Percentiles rank a stretch among this genome's conserved stretches.
Evolutionary conservation across 1,140 invertebrate genomes (phyloP).

Genomic region (Cydia fagiglandana): DNA sequence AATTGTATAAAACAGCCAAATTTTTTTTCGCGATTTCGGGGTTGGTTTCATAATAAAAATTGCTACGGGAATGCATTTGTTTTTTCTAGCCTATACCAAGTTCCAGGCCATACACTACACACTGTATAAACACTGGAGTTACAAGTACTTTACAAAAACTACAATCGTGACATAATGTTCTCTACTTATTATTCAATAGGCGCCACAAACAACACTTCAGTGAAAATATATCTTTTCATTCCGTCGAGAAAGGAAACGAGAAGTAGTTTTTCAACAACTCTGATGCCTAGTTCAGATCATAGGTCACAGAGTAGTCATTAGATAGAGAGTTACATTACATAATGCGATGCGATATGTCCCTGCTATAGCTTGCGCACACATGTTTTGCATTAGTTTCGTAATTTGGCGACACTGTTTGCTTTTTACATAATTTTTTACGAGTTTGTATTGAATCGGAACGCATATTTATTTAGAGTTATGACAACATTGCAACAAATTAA

Average conservation of each 20-base stretch:
- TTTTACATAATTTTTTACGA: slow-evolving; percentile 22
- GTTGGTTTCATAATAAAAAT: too few species aligned
- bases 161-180: neutral
- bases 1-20: too few species aligned
- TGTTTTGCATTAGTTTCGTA: slow-evolving; percentile 29
- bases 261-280: slow-evolving; percentile 24
- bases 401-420: slow-evolving; percentile 16
- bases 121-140: too few species aligned
- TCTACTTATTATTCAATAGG: neutral
- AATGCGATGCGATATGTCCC: slow-evolving; percentile 12
- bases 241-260: neutral
- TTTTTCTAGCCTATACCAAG: too few species aligned
- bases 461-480: neutral
- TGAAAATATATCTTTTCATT: neutral
- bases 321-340: slow-evolving; percentile 26
- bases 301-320: slow-evolving; percentile 30
- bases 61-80: too few species aligned
- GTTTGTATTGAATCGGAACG: neutral
- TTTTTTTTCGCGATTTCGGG: too few species aligned
- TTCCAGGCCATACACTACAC: too few species aligned
- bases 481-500: too few species aligned
- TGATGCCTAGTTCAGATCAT: slow-evolving; percentile 22
- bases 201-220: neutral
- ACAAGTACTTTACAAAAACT: too few species aligned
- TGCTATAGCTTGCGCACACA: slow-evolving; percentile 16